Evolutionary conservation across 2,888 invertebrate species (phyloP).

Genomic region (Drosophila birchii): DNA sequence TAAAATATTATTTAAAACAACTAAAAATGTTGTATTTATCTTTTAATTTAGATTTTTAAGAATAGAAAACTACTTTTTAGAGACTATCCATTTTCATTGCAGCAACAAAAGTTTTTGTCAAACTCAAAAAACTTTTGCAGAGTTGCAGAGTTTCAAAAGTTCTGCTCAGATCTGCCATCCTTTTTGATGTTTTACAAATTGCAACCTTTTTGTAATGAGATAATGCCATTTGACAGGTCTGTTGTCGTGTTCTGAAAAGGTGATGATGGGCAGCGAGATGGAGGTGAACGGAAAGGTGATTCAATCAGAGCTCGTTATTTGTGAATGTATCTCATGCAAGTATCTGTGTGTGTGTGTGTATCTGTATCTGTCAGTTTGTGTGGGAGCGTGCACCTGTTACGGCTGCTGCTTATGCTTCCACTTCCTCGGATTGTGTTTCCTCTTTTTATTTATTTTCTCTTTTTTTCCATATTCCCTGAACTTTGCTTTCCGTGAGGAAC

Average conservation of each 20-base stretch:
- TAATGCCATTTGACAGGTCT: constrained; percentile 6
- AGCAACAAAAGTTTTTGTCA: not conserved
- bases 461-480: constrained; percentile 29
- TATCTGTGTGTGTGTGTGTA: constrained; percentile 4
- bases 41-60: not conserved
- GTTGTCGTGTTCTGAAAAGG: not conserved
- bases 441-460: not conserved
- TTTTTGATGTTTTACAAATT: constrained; percentile 2
- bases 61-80: not conserved
- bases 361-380: constrained; percentile 19
- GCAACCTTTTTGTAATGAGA: constrained; percentile 7
- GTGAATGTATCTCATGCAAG: not conserved
- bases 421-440: constrained; percentile 14
- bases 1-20: too few relatives aligned
- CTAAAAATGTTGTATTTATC: too few relatives aligned
- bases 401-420: constrained; percentile 4
- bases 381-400: constrained; percentile 36
- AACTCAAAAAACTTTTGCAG: constrained; percentile 7
- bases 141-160: not conserved
- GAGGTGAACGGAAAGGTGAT: constrained; percentile 27
- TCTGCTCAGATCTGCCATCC: not conserved
- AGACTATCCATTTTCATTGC: not conserved
- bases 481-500: constrained; percentile 33
- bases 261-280: constrained; percentile 24
- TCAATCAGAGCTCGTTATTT: constrained; percentile 34